These are phyloP conservation scores for Anas capensis DNA, from an alignment of 2,797 vertebrate species.

Conservation along the genomic window DNA sequence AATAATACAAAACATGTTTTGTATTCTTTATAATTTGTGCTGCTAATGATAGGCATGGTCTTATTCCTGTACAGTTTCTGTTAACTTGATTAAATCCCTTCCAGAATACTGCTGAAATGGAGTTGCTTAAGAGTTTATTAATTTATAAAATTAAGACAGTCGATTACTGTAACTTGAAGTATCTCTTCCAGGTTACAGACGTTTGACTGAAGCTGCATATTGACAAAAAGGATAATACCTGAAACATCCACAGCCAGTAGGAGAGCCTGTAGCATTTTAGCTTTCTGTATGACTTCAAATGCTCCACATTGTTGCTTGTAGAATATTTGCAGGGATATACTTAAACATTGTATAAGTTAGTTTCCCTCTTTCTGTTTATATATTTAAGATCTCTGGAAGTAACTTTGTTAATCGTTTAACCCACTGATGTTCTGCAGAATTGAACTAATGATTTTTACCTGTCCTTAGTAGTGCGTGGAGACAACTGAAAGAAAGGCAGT, in stretches of 20 bases:
- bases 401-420: background rate
- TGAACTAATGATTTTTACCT: background rate
- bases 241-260: background rate
- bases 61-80: background rate
- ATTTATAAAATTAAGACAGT: background rate
- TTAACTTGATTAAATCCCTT: background rate
- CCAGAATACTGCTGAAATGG: background rate
- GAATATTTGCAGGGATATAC: background rate
- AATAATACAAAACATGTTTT: background rate
- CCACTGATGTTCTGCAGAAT: background rate
- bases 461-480: background rate
- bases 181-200: background rate
- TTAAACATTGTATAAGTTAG: background rate
- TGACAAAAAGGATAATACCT: background rate
- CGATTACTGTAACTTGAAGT: background rate
- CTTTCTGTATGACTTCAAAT: background rate
- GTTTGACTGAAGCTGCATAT: background rate
- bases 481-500: background rate
- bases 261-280: background rate
- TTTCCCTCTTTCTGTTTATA: background rate
- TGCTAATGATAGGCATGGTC: background rate
- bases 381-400: background rate
- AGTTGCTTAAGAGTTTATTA: background rate
- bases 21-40: background rate
- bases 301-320: background rate